Conservation (phyloP, 2,888 invertebrate species). For the Leucoptera coffeella region DNA sequence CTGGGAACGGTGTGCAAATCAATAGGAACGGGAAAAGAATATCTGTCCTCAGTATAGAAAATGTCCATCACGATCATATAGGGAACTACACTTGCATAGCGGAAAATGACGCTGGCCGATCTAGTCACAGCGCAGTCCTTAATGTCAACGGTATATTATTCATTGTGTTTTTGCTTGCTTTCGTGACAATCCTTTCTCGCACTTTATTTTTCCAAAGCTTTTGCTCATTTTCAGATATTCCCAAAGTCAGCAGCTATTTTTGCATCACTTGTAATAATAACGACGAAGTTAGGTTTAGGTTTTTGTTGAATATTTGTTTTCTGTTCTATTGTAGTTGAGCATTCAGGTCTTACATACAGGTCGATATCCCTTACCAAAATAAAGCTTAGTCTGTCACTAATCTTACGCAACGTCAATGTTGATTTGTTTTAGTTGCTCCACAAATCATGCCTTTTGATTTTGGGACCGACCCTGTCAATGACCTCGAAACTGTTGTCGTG, state of each 20-base stretch:
- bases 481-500: slow-evolving; percentile 62
- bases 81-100: slow-evolving; percentile 61
- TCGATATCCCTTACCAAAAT: not conserved
- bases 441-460: slow-evolving; percentile 69
- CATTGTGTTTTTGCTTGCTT: not conserved
- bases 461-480: slow-evolving; percentile 61
- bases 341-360: slow-evolving; percentile 3
- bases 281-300: too few species aligned
- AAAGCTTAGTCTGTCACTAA: too few species aligned
- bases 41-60: slow-evolving; percentile 62
- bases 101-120: slow-evolving; percentile 59
- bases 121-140: slow-evolving; percentile 58
- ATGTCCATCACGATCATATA: slow-evolving; percentile 52
- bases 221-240: too few species aligned
- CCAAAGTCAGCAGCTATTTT: too few species aligned
- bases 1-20: slow-evolving; percentile 52
- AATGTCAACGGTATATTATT: slow-evolving; percentile 59
- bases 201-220: too few species aligned
- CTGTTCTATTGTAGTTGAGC: slow-evolving; percentile 4
- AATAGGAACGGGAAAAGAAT: slow-evolving; percentile 58
- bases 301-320: slow-evolving; percentile 6
- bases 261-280: too few species aligned
- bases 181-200: not conserved
- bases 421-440: slow-evolving; percentile 58
- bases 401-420: too few species aligned